These are phyloP conservation scores for Avahi laniger DNA, from an alignment of 2,797 vertebrate species.

Conservation along the genomic window DNA sequence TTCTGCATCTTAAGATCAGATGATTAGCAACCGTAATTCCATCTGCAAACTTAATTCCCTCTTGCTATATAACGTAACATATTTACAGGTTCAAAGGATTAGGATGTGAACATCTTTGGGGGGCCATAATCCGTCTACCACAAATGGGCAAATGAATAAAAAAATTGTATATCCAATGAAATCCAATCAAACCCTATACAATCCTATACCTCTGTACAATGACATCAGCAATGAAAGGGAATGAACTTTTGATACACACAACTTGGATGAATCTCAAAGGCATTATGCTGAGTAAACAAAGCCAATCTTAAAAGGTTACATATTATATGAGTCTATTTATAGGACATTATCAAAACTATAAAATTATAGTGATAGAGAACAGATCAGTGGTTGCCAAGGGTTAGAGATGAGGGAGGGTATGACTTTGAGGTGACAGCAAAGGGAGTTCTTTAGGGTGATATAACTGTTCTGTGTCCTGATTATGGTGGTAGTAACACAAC, in stretches of 20 bases:
- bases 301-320: neutral
- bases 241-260: neutral
- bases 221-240: neutral
- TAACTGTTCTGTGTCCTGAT: neutral
- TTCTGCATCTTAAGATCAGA: neutral
- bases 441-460: neutral
- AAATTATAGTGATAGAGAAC: neutral
- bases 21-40: neutral
- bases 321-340: neutral
- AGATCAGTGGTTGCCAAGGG: neutral
- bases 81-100: neutral
- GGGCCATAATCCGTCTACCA: neutral
- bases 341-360: neutral
- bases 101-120: neutral
- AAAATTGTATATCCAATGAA: neutral
- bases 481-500: neutral
- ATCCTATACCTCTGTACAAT: neutral
- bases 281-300: neutral
- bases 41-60: neutral
- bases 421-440: neutral
- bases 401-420: neutral
- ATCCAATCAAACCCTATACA: neutral
- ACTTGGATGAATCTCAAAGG: neutral
- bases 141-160: neutral
- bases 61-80: neutral